Evolutionary conservation across 2,113 vertebrate species (phyloP).

Genomic region (Fulica atra): DNA sequence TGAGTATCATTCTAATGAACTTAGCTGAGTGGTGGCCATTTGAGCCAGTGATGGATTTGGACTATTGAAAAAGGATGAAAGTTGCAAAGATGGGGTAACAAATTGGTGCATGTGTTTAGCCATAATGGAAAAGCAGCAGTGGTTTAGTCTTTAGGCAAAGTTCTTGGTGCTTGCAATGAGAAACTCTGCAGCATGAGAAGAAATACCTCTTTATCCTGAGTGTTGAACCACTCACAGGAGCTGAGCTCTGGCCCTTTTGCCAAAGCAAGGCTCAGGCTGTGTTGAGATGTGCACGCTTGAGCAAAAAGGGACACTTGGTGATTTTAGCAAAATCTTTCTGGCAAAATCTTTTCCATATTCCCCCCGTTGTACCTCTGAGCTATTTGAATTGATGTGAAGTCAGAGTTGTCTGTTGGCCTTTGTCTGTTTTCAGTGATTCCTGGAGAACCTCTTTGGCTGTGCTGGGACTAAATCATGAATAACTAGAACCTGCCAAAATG

Average conservation of each 20-base stretch:
- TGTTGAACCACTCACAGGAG: neutral
- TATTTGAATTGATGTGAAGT: neutral
- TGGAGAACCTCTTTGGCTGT: neutral
- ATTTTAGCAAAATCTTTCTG: neutral
- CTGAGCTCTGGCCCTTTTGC: neutral
- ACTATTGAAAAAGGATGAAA: neutral
- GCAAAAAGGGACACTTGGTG: rapidly evolving
- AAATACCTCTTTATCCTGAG: neutral
- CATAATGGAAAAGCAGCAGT: neutral
- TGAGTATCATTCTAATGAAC: neutral
- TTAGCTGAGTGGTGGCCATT: neutral
- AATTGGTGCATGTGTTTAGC: neutral
- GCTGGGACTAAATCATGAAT: neutral
- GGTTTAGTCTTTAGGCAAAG: neutral
- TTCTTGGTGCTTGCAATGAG: neutral
- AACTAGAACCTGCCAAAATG: neutral
- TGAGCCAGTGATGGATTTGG: neutral
- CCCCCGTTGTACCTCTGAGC: neutral
- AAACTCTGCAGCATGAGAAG: neutral
- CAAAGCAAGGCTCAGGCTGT: neutral
- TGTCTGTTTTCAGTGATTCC: neutral
- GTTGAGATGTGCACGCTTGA: neutral
- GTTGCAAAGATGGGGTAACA: neutral
- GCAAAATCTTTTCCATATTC: neutral
- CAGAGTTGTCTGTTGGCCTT: neutral